A percentile compares a stretch with the other conserved stretches of the same genome.
Evolutionary conservation across 2,797 vertebrate genomes (phyloP).

Genomic region (Mastacembelus armatus): DNA sequence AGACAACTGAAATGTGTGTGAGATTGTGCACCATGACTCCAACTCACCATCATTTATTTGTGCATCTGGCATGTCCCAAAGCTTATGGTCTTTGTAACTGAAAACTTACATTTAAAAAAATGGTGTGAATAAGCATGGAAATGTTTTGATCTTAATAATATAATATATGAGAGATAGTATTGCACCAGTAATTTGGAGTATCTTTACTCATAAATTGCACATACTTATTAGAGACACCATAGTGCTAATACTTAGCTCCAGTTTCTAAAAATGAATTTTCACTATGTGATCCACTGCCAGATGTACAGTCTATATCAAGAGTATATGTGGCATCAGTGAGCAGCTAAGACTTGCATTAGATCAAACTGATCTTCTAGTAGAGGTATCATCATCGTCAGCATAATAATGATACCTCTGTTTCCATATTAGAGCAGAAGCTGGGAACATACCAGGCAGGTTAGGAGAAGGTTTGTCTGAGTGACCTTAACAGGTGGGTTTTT

Average conservation of each 20-base stretch:
- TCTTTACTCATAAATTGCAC: conserved; percentile 42
- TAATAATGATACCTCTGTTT: conserved; percentile 54
- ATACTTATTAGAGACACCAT: conserved; percentile 33
- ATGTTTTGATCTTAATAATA: no score
- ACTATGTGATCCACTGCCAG: conserved; percentile 50
- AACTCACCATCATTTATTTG: not conserved
- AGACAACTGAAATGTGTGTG: not conserved
- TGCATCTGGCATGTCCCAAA: no score
- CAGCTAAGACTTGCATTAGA: conserved; percentile 23
- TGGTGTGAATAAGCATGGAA: no score
- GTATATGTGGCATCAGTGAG: conserved; percentile 26
- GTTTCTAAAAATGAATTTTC: conserved; percentile 57
- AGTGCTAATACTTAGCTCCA: conserved; percentile 43
- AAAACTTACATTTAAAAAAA: no score
- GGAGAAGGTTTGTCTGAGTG: conserved; percentile 42
- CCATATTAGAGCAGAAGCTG: conserved; percentile 29
- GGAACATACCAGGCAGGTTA: conserved; percentile 22
- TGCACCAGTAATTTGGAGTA: conserved; percentile 28
- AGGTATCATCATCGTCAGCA: conserved; percentile 15
- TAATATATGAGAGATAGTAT: conserved; percentile 9
- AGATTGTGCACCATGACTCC: no score
- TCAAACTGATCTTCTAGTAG: conserved; percentile 44
- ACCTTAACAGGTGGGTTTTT: conserved; percentile 55
- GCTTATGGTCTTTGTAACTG: no score
- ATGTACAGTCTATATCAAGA: conserved; percentile 57